Conservation (phyloP, 1,140 invertebrate genomes). For the Onthophagus taurus region DNA sequence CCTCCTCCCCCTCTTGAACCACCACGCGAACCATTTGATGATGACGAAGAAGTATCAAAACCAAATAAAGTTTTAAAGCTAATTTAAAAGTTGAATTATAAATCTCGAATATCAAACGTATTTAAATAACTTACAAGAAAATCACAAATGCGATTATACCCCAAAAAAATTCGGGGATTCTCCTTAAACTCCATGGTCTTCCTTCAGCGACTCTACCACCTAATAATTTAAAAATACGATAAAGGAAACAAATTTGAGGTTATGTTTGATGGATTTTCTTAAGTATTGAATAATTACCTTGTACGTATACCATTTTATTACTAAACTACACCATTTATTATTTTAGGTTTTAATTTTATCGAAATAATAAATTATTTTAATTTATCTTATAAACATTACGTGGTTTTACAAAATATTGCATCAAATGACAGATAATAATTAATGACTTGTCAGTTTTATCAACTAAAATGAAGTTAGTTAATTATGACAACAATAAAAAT, state of each 20-base stretch:
- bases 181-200: conserved; percentile 27
- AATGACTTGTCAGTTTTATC: too few relatives aligned
- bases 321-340: too few relatives aligned
- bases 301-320: conserved; percentile 11
- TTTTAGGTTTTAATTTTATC: too few relatives aligned
- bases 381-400: too few relatives aligned
- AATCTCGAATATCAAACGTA: not conserved
- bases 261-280: too few relatives aligned
- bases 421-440: too few relatives aligned
- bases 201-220: conserved; percentile 29
- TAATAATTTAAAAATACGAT: conserved; percentile 11
- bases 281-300: not conserved
- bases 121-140: conserved; percentile 31
- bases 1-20: conserved; percentile 24
- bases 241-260: not conserved
- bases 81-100: conserved; percentile 1
- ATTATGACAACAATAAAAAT: too few relatives aligned
- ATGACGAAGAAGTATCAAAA: conserved; percentile 20
- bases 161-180: conserved; percentile 28
- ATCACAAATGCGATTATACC: conserved; percentile 30
- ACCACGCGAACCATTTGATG: conserved; percentile 14
- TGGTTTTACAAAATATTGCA: too few relatives aligned
- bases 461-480: too few relatives aligned
- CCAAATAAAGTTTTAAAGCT: conserved; percentile 34
- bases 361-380: too few relatives aligned